phyloP scores from a whole-genome alignment of 1,140 invertebrate species.

The Drosophila setifemur region DNA sequence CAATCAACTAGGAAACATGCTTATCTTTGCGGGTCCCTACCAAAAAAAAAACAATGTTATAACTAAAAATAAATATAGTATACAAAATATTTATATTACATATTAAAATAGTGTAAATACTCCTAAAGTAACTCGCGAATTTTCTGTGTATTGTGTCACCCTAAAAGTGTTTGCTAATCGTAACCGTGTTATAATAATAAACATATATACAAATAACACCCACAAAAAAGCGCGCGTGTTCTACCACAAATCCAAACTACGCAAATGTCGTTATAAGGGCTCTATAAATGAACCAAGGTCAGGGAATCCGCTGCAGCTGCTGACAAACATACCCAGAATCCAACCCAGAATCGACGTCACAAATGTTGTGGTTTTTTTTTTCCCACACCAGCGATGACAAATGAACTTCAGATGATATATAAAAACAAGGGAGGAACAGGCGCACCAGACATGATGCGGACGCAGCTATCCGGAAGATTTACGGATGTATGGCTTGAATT shows the following conservation, averaged over 20 bases:
- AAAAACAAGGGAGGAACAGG: not conserved
- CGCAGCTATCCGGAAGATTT: conserved; percentile 18
- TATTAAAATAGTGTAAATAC: not conserved
- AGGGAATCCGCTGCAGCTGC: conserved; percentile 13
- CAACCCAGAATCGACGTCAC: conserved; percentile 1
- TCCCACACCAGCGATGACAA: not conserved
- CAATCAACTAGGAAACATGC: not conserved
- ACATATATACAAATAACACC: no score
- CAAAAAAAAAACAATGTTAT: not conserved
- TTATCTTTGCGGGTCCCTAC: not conserved
- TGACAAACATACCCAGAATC: not conserved
- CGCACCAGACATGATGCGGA: conserved; percentile 3
- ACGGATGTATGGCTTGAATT: conserved; percentile 11
- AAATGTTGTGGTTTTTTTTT: not conserved
- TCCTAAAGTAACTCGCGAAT: no score
- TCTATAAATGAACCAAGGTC: conserved; percentile 31
- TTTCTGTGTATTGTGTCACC: no score
- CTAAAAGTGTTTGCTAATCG: conserved; percentile 14
- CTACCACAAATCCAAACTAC: conserved; percentile 3
- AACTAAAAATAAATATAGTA: no score
- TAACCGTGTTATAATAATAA: no score
- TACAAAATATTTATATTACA: no score
- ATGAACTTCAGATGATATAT: not conserved
- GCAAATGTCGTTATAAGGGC: not conserved
- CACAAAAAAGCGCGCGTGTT: conserved; percentile 14